Evolutionary conservation across 2,797 vertebrate genomes (phyloP).

Genomic region (Pangasius djambal): DNA sequence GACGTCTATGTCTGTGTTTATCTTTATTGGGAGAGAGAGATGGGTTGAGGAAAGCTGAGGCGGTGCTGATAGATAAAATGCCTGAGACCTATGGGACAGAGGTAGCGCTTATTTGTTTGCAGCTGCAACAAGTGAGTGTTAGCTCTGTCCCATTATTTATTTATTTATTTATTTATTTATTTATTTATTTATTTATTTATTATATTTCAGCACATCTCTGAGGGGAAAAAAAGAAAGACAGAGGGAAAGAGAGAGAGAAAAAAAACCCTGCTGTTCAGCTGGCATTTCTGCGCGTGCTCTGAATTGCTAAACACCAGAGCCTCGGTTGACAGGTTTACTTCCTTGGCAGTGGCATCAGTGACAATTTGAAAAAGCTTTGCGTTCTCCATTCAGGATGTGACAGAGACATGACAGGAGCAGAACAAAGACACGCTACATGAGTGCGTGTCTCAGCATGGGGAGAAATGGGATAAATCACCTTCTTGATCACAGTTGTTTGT

Average conservation of each 20-base stretch:
- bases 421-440: constrained; percentile 44
- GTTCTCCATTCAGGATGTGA: constrained; percentile 49
- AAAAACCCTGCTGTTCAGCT: constrained; percentile 34
- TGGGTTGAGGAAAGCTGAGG: background rate
- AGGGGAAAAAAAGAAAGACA: no score
- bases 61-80: background rate
- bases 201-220: background rate
- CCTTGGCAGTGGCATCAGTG: constrained; percentile 52
- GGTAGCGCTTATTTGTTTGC: constrained; percentile 11
- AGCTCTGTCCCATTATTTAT: background rate
- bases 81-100: background rate
- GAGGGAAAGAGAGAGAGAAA: background rate
- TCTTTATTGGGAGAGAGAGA: background rate
- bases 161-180: background rate
- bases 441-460: constrained; percentile 21
- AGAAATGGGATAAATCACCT: constrained; percentile 20
- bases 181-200: background rate
- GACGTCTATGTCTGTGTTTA: constrained; percentile 3
- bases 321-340: constrained; percentile 49
- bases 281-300: constrained; percentile 41
- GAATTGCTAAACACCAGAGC: constrained; percentile 50
- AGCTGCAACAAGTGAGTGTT: background rate
- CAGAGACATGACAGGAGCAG: constrained; percentile 54
- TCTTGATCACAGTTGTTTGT: constrained; percentile 14
- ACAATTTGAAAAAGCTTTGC: constrained; percentile 47